phyloP scores from a whole-genome alignment of 1,140 invertebrate species.

The Pseudomyrmex dendroicus region DNA sequence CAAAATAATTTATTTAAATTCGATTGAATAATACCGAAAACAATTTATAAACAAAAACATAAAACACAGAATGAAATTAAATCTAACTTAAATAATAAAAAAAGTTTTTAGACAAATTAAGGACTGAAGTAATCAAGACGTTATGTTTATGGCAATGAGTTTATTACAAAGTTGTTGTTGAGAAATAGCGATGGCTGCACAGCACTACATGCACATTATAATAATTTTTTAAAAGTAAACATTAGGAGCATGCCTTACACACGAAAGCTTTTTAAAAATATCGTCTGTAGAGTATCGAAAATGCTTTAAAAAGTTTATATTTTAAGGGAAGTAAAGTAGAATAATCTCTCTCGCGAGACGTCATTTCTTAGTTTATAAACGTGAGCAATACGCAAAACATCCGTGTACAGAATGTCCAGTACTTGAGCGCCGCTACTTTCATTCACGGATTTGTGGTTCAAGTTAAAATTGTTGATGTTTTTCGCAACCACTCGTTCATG shows the following conservation, averaged over 20 bases:
- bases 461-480: not conserved
- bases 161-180: constrained; percentile 79
- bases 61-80: not conserved
- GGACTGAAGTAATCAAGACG: constrained; percentile 13
- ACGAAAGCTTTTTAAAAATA: constrained; percentile 61
- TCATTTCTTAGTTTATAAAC: constrained; percentile 60
- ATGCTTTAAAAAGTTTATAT: constrained; percentile 50
- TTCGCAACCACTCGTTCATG: not conserved
- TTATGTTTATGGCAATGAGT: constrained; percentile 74
- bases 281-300: constrained; percentile 52
- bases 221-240: constrained; percentile 75
- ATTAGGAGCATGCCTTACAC: constrained; percentile 75
- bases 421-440: not conserved
- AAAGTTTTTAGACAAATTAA: not conserved
- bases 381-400: constrained; percentile 65
- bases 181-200: constrained; percentile 75
- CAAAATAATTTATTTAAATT: not conserved
- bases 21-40: too few species aligned
- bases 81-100: not conserved
- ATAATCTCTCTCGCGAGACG: constrained; percentile 19
- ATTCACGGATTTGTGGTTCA: not conserved
- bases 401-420: not conserved
- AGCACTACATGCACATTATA: constrained; percentile 67
- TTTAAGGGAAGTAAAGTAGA: constrained; percentile 22
- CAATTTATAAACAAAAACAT: not conserved